A percentile compares a stretch with the other conserved stretches of the same genome.
Evolutionary conservation across 2,113 vertebrate genomes (phyloP).

Genomic region (Symphodus melops): DNA sequence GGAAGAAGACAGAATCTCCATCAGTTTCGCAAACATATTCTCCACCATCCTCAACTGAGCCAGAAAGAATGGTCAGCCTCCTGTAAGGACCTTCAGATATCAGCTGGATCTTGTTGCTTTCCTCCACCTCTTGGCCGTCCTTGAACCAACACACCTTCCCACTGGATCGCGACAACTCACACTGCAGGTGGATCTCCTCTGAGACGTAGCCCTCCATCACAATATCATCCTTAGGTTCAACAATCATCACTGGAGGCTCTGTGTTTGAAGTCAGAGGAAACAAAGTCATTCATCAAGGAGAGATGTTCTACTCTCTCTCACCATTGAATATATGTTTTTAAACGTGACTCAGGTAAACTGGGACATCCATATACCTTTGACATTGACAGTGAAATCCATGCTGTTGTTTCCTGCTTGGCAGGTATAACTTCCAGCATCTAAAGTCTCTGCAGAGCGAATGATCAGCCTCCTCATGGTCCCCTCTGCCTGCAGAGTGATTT

Average conservation of each 20-base stretch:
- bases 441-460: constrained; percentile 77
- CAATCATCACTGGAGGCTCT: constrained; percentile 89
- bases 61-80: constrained; percentile 80
- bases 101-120: constrained; percentile 69
- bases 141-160: constrained; percentile 87
- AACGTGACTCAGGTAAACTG: background rate
- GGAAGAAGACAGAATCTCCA: constrained; percentile 90
- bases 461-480: constrained; percentile 81
- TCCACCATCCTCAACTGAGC: constrained; percentile 80
- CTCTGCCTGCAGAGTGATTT: constrained; percentile 79
- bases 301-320: background rate
- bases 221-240: constrained; percentile 84
- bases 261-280: background rate
- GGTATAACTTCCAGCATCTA: constrained; percentile 80
- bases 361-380: constrained; percentile 71
- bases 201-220: constrained; percentile 75
- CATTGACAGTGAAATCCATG: constrained; percentile 77
- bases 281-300: background rate
- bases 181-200: constrained; percentile 86
- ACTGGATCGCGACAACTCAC: constrained; percentile 84
- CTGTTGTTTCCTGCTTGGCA: constrained; percentile 76
- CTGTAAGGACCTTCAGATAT: constrained; percentile 81
- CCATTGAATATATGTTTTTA: too few species aligned
- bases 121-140: constrained; percentile 84
- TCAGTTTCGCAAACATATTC: constrained; percentile 91